phyloP scores from a whole-genome alignment of 2,888 invertebrate species.

The Lacanobia oleracea region DNA sequence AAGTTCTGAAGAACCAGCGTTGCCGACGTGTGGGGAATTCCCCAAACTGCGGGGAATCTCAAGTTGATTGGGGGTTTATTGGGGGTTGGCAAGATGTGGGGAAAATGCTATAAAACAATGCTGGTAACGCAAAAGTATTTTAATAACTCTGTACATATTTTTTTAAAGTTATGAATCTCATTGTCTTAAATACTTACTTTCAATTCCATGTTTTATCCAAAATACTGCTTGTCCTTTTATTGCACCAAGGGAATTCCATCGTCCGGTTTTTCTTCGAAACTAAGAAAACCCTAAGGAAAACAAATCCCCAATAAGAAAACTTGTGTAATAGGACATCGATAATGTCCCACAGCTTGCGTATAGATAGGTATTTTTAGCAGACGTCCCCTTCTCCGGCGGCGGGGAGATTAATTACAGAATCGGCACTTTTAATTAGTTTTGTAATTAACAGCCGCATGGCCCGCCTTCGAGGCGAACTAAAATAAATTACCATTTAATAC shows the following conservation, averaged over 20 bases:
- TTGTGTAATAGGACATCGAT: slow-evolving; percentile 57
- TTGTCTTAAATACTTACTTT: no score
- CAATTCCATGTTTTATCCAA: neutral
- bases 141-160: no score
- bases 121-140: no score
- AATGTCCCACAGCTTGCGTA: slow-evolving; percentile 44
- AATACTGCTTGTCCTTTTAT: neutral
- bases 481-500: slow-evolving; percentile 89
- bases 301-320: slow-evolving; percentile 46
- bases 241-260: neutral
- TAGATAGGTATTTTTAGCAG: slow-evolving; percentile 60
- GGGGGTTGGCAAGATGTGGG: no score
- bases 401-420: slow-evolving; percentile 87
- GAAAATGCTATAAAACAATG: no score
- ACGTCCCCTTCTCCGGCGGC: slow-evolving; percentile 64
- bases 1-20: no score
- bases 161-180: no score
- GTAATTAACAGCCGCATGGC: slow-evolving; percentile 87
- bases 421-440: slow-evolving; percentile 89
- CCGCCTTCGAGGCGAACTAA: slow-evolving; percentile 83
- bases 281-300: neutral
- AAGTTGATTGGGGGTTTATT: no score
- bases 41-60: no score
- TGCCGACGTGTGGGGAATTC: no score
- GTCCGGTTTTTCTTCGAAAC: neutral